These are phyloP conservation scores for Monomorium pharaonis DNA, from an alignment of 1,140 invertebrate species.

Conservation along the genomic window DNA sequence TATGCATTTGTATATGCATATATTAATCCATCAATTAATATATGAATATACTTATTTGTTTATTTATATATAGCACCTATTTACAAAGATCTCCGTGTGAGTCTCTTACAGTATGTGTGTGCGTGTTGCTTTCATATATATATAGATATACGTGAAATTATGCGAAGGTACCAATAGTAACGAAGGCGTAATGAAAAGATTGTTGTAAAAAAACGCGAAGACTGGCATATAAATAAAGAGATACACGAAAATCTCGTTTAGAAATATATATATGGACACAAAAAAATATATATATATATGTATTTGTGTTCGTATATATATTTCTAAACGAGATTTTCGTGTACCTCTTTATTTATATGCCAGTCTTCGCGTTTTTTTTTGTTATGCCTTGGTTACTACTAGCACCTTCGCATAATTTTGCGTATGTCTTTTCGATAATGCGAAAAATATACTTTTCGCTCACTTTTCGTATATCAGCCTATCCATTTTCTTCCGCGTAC, in stretches of 20 bases:
- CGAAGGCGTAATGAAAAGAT: too few relatives aligned
- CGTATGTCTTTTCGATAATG: not conserved
- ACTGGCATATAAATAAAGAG: conserved; percentile 35
- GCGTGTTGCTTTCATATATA: conserved; percentile 37
- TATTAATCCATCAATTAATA: conserved; percentile 36
- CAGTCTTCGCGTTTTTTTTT: conserved; percentile 11
- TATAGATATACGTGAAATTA: not conserved
- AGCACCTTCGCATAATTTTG: not conserved
- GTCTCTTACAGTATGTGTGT: conserved; percentile 55
- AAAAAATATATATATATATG: conserved; percentile 27
- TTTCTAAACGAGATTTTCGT: conserved; percentile 45
- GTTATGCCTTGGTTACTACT: conserved; percentile 12
- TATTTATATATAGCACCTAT: conserved; percentile 82
- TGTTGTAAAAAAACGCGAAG: conserved; percentile 7
- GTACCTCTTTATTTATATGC: conserved; percentile 28
- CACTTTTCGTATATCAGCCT: not conserved
- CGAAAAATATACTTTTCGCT: conserved; percentile 11
- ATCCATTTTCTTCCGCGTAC: not conserved
- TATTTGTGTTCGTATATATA: conserved; percentile 12
- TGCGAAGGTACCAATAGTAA: conserved; percentile 25
- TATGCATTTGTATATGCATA: conserved; percentile 71
- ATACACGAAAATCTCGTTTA: conserved; percentile 40
- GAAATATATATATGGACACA: conserved; percentile 16
- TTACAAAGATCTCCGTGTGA: conserved; percentile 79
- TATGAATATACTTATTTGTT: conserved; percentile 62